Evolutionary conservation across 2,113 vertebrate genomes (phyloP), one percentile per base, ranked within the genome.

Genomic region (Merops nubicus): DNA sequence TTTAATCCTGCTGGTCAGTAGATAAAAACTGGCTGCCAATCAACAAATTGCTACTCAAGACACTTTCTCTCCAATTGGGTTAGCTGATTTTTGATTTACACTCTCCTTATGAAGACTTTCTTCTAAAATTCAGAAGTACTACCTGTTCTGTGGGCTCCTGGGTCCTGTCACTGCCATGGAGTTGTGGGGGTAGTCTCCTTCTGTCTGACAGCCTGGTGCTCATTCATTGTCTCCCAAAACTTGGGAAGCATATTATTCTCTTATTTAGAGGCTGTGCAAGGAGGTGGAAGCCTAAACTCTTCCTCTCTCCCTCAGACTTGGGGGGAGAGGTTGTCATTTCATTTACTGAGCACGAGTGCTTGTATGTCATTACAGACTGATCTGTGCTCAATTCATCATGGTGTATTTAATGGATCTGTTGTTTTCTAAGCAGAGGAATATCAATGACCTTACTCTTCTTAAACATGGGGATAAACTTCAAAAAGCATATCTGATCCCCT

Each of bases 51-150:
- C 63, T 12, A 64, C 74, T 92, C 64, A 72, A 73, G 64, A 88
- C 33, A 48, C 43, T 96, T 88, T 88, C 78, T 94, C 62, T 94
- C 74, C 68, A 77, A 45, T 72, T 96, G 80, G 12, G 42, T 56
- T 78, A 74, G 31, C 65, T 97, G 96, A 95, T 96, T 97, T 93
- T 96, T 91, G 69, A 23, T 73, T 91, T 83, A 53, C 93, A 20
- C 48, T 89, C 59, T 95, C 51, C 31, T 88, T 89, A 85, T 9
- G 16, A 92, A 89, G 42, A 47, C 53, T 91, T 90, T 70, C 62
- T 90, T 83, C 83, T 72, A 42, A 95, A 83, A 82, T 92, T 91
- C 76, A 34, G 34, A 90, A 83, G 18, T 83, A 48, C 56, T 90
- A 4, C 53, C 67, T 91, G 42, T 91, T 91, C 91, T 91, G 13